Base-by-base conservation (phyloP, 2,113 vertebrate genomes). In the Rhombomys opimus region DNA sequence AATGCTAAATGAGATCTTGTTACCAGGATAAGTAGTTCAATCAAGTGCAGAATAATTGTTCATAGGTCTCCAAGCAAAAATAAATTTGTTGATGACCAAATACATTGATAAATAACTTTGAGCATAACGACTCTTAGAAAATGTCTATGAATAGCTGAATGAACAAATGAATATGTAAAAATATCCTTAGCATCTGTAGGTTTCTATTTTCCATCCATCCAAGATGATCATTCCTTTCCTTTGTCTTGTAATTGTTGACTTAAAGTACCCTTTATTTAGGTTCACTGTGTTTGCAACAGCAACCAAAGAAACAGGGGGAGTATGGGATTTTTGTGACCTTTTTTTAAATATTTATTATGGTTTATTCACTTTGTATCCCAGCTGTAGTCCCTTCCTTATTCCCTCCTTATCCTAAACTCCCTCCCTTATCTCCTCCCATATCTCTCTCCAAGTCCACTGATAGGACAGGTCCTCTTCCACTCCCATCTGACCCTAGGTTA, bases 101-200 rank as follows among this genome's bases (percentile, higher is more conserved):
- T 52, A 89, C 32, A 52, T 76, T 23, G 27, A n/a, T 61, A 82
- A 95, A 25, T 65, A 30, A 65, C 7, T 59, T 87, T 14, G 65
- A 38, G 35, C 27, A 90, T 88, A 90, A 93, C 80, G 5, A 67
- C 7, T 30, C 27, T 93, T 89, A 85, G 75, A 92, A 94, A 86
- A 91, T 94, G 17, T 35, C 84, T 90, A 22, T 59, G n/a, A 59
- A n/a, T 54, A 91, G 87, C 7, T 50, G 23, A 93, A 87, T 54
- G 8, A 65, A 41, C 27, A 57, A 87, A 46, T 70, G 22, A 11
- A 84, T 18, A 72, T 46, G 50, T 61, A 87, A 73, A 41, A 32
- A 78, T 38, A 57, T 65, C 61, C 41, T 61, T 92, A 57, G 23
- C 50, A 95, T 93, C 17, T 61, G 1, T 73, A 18, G 20, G 1